Conservation (phyloP, 64 coral and sea anemone genomes). For the Pocillopora damicornis region DNA sequence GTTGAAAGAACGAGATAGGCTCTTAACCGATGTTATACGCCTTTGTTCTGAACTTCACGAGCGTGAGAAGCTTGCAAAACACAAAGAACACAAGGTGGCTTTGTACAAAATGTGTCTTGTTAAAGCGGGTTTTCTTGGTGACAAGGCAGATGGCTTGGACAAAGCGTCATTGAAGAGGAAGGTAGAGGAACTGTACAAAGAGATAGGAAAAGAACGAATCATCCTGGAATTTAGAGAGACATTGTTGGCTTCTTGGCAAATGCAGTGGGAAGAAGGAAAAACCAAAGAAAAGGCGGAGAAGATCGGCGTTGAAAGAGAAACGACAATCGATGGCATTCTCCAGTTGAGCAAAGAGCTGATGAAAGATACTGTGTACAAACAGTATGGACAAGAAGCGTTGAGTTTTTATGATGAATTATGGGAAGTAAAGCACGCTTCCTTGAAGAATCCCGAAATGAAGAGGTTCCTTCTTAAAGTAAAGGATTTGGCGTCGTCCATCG, state of each 20-base stretch:
- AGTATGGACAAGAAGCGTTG: neutral
- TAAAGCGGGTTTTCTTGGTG: neutral
- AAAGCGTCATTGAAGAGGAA: neutral
- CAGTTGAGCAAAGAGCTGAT: neutral
- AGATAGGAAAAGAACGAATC: neutral
- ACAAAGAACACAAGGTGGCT: neutral
- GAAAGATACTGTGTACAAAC: neutral
- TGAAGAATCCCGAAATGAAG: neutral
- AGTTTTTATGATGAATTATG: neutral
- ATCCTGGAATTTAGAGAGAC: neutral
- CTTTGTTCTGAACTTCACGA: neutral
- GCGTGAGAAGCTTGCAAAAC: neutral
- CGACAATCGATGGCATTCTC: neutral
- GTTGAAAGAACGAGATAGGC: neutral
- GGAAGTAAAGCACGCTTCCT: neutral
- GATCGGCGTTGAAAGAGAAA: neutral
- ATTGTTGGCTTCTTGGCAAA: neutral
- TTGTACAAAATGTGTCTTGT: neutral
- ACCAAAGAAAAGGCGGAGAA: neutral
- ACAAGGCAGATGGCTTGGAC: neutral
- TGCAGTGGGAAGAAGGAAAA: slow-evolving; percentile 4
- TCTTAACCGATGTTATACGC: neutral
- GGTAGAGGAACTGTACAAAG: neutral
- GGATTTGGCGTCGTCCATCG: neutral
- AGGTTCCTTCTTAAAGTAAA: neutral